Evolutionary conservation across 2,797 vertebrate species (phyloP), one percentile per base, ranked within the genome.

Genomic region (Arctocebus calabarensis): DNA sequence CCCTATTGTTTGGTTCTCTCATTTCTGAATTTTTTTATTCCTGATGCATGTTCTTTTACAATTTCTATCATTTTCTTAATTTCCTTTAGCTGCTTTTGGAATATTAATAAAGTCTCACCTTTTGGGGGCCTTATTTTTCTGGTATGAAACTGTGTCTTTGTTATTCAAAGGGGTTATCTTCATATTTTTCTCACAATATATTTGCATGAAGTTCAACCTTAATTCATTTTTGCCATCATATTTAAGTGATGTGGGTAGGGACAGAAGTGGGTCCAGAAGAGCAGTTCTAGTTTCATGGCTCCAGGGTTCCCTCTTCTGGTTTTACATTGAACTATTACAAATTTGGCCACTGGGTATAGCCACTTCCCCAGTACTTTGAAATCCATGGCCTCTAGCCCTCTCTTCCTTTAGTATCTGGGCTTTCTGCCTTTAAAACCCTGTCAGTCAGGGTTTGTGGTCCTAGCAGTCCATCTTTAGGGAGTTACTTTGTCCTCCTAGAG

Each of bases 281-380:
- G n/a, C 12, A 81, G 71, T 91, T 48, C 48, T 86, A 45, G 25
- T 85, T 91, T 94, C 55, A n/a, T 70, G 87, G 87, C 79, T 88
- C 87, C 88, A 71, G 68, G 62, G 84, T 81, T 89, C 94, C 84
- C 95, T 91, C 96, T 95, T 87, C 81, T 96, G 90, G 91, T 66
- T 94, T 92, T 90, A 85, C 25, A 73, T 2, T 83, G 12, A 96
- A 92, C 45, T 83, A 75, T 45, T 64, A 85, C 77, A 95, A 94
- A 90, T 11, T 70, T 2, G 43, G 71, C 57, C 87, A 71, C 64
- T 43, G 16, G 27, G 61, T 29, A 4, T 27, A 70, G 55, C 45
- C 57, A 83, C 62, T 37, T 91, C 32, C 43, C 82, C 57, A 92
- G 23, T 55, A 88, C 82, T 94, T 66, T 79, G 57, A 97, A 27